Base-by-base conservation (phyloP, 2,888 invertebrate species). In the Lysandra bellargus region DNA sequence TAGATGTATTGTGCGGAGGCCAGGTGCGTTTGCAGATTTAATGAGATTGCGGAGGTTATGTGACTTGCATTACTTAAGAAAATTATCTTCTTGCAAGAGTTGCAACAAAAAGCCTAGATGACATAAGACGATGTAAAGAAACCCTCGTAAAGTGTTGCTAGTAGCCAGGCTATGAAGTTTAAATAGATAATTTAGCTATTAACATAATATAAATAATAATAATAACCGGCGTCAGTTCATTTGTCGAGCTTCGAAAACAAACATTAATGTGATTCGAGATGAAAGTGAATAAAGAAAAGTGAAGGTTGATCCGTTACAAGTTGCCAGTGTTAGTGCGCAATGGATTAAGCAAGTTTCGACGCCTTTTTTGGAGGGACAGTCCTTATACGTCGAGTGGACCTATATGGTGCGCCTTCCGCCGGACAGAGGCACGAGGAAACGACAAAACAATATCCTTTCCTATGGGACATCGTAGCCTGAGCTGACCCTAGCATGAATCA, bases 401-500 rank as follows among this genome's bases (percentile, higher is more conserved):
- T 78, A 85, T 87, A 89, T 86, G 91, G 90, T 76, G 85, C 84
- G 88, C 88, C 88, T 91, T 91, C 92, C 91, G 91, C 89, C 89
- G 89, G 87, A 87, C 88, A 86, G 84, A 86, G 82, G 72, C 80
- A 80, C 81, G 60, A 82, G 82, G 82, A 83, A 83, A 82, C 81
- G 80, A 73, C 53, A 30, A 69, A 78, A 49, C 78, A 53, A 78
- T 78, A 78, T 78, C 74, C 79, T 79, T 61, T 61, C 74, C 74
- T 37, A 69, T 72, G 33, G 40, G 64, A 49, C 60, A 78, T 49
- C 64, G 7, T 69, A 33, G 33, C 17, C 75, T 49, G 4, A 76
- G 30, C 4, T 76, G 57, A 76, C 33, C 76, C 76, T 53, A 44
- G 30, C 17, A 74, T 23, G 30, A 75, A 49, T 14, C 40, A 74